Percentiles rank a stretch among this genome's conserved stretches.
Evolutionary conservation across 2,797 vertebrate species (phyloP).

Genomic region (Poeciliopsis infans): DNA sequence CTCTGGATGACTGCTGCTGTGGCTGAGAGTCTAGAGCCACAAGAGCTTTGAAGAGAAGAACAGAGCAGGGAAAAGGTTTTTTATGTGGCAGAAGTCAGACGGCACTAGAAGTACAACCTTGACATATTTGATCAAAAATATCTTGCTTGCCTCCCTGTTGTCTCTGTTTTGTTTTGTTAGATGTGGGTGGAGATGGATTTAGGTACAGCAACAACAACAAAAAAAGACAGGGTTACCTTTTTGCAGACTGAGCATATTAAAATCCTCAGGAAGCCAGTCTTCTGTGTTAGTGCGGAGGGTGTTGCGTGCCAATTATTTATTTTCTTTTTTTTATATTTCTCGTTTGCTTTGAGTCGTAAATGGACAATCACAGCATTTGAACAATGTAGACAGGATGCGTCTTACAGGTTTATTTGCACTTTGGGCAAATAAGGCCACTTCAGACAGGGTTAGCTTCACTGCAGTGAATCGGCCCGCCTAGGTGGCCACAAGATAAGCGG

Average conservation of each 20-base stretch:
- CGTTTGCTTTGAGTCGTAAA: conserved; percentile 49
- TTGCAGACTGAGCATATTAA: conserved; percentile 10
- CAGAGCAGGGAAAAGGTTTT: background rate
- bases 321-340: background rate
- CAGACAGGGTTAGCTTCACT: conserved; percentile 11
- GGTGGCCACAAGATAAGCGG: conserved; percentile 18
- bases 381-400: conserved; percentile 45
- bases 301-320: background rate
- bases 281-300: conserved; percentile 8
- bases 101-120: background rate
- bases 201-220: background rate
- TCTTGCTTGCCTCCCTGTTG: background rate
- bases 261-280: conserved; percentile 28
- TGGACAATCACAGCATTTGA: conserved; percentile 25
- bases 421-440: conserved; percentile 41
- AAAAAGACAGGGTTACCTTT: background rate
- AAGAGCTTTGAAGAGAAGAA: background rate
- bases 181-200: conserved; percentile 14
- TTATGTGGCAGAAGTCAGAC: background rate
- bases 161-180: background rate
- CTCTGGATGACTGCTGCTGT: background rate
- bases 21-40: background rate
- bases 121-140: background rate
- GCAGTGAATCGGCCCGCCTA: conserved; percentile 17
- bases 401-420: conserved; percentile 45